phyloP scores from a whole-genome alignment of 2,888 invertebrate genomes.

The Hydriomena furcata region DNA sequence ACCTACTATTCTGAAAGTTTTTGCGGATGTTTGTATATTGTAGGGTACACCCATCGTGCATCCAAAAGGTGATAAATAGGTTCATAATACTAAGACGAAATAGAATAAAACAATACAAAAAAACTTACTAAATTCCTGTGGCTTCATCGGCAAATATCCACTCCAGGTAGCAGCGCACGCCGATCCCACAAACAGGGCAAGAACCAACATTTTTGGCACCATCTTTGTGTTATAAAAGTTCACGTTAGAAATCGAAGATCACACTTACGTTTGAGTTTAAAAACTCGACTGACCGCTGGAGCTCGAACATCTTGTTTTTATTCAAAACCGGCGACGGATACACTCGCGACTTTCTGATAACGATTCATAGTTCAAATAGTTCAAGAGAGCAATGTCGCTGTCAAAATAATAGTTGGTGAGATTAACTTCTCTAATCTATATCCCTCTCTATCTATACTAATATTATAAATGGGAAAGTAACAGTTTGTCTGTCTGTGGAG shows the following conservation, averaged over 20 bases:
- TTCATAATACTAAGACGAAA: neutral
- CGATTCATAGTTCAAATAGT: neutral
- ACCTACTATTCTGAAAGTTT: too few species aligned
- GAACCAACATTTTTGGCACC: slow-evolving; percentile 58
- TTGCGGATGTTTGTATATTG: too few species aligned
- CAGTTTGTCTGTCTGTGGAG: too few species aligned
- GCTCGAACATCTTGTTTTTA: slow-evolving; percentile 61
- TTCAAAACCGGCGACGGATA: slow-evolving; percentile 49
- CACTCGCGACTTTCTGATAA: slow-evolving; percentile 42
- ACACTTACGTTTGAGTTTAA: slow-evolving; percentile 32
- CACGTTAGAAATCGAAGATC: slow-evolving; percentile 10
- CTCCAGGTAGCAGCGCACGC: slow-evolving; percentile 56
- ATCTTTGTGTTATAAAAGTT: slow-evolving; percentile 41
- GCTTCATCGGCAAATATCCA: slow-evolving; percentile 54
- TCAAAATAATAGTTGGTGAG: neutral
- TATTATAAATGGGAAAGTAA: too few species aligned
- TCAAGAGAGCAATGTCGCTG: neutral
- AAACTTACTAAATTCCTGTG: slow-evolving; percentile 60
- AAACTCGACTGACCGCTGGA: slow-evolving; percentile 53
- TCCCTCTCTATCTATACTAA: too few species aligned
- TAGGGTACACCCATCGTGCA: too few species aligned
- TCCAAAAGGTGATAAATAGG: too few species aligned
- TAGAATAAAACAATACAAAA: neutral
- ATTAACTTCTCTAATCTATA: neutral
- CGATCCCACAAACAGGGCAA: slow-evolving; percentile 53